Base-by-base conservation (phyloP, 2,797 vertebrate species). In the Spatula versicolor region DNA sequence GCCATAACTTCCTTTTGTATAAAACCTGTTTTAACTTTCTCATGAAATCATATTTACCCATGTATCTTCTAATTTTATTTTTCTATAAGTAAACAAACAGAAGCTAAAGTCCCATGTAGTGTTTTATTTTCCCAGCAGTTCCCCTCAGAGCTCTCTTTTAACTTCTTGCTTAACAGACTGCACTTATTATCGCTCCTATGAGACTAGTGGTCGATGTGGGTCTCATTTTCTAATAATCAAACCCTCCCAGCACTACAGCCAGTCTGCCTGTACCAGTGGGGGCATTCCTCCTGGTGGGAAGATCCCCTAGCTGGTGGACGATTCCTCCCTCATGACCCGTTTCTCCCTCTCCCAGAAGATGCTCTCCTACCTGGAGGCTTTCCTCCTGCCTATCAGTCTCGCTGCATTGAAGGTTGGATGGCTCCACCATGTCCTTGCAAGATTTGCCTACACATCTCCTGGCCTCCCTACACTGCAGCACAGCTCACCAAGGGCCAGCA, bases 11-110 rank as follows among this genome's bases (percentile, higher is more conserved):
- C 16, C n/a, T 58, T 74, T 39, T 74, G 33, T 50, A 54, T 21
- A 74, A 88, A 88, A 63, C 3, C 48, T 73, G 2, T 25, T 74
- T 78, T 25, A 23, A 43, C 39, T 73, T 25, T 46, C 62, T 83
- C 48, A 63, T 4, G 0, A 0, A 59, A 39, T 8, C 18, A 5
- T 8, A 37, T 55, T 59, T 75, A 50, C 41, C 46, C n/a, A n/a
- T 52, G 9, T 67, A 62, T 41, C 46, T 80, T 46, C 55, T 39
- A 33, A 18, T 1, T 67, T 91, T 87, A 48, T 52, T 86, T 82
- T 92, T 55, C 31, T 74, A 11, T 11, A 50, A 25, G 48, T 50
- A 50, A 50, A 50, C 8, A 14, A 50, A 50, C 48, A 50, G 48
- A 50, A 50, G 23, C 48, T 50, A 11, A 84, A 82, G 20, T 69